Base-by-base conservation (phyloP, 1,140 invertebrate species). In the Lamellibrachia luymesi region DNA sequence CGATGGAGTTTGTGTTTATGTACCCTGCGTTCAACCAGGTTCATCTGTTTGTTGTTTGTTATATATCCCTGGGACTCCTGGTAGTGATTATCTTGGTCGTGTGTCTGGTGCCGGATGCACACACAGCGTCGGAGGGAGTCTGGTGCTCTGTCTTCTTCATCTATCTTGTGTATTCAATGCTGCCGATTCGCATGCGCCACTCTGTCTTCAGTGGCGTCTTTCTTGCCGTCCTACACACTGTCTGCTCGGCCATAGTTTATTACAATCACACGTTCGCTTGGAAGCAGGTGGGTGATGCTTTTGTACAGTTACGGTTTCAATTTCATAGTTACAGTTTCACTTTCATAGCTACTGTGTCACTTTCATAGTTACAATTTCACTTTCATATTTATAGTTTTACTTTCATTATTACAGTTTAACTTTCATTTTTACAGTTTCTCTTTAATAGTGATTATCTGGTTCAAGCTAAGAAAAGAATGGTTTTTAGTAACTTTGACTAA, bases 21-120 rank as follows among this genome's bases (percentile, higher is more conserved):
- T 97, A 98, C 94, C 98, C 98, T 38, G 97, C 98, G 7, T 98
- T 98, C 96, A 98, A 98, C 96, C 98, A 98, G 95, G 97, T 98
- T 91, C 98, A 98, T 96, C 96, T 99, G 22, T 97, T 98, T 7
- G 97, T 98, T 22, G 97, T 98, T 90, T 98, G 98, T 7, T 98
- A 98, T 95, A 97, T 98, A 52, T 97, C 98, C 51, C 94, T 96
- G n/a, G 97, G 97, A 90, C 98, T 98, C 0, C 97, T 98, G 95
- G 95, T 98, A 64, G 97, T 97, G 50, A 97, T 98, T 51, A 97
- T 98, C 93, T 95, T 97, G 91, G 95, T 97, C 22, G 95, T 96
- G 27, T 94, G 94, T 0, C 51, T 93, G 22, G 94, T 94, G 94
- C 97, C 49, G 25, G 96, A 94, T 10, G 95, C 95, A 49, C 94